Base-by-base conservation (phyloP, 2,113 vertebrate genomes). In the Mustelus asterias region DNA sequence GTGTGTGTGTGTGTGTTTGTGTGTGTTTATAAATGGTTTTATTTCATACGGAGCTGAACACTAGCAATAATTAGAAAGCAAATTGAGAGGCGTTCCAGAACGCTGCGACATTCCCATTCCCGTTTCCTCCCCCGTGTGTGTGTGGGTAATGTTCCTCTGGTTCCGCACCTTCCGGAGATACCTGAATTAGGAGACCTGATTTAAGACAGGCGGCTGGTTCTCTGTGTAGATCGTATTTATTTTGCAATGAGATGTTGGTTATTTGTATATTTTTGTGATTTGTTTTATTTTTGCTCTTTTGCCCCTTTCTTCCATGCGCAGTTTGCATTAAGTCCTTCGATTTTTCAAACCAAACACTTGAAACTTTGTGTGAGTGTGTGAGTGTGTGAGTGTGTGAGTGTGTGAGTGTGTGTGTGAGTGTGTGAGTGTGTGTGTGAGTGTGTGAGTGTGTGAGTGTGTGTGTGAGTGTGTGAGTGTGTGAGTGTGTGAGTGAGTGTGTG, bases 191-290 rank as follows among this genome's bases (percentile, higher is more conserved):
- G 58, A 67, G 33, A 67, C 2, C 33, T 65, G 60, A 24, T 65
- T 65, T 7, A 37, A 37, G 16, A 26, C 60, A 20, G 63, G 67
- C 3, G 1, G 33, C 60, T 93, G 16, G 60, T 33, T 10, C 89
- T 93, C 58, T 1, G 11, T 63, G 54, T 93, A 67, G 80, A 95
- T 95, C 65, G 95, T 97, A 97, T 97, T 97, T 97, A 97, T 97
- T 97, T 96, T 96, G 83, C 92, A 96, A 96, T 72, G 96, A 96
- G 67, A 97, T 96, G 96, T 97, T n/a, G n/a, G n/a, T n/a, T 96
- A 96, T 96, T 96, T 96, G 92, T 96, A 96, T 96, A 93, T 96
- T 96, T 96, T 65, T 96, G 44, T 96, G 88, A 96, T 97, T 72
- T 72, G 96, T 67, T 96, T n/a, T n/a, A n/a, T n/a, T 22, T 29